phyloP scores from a whole-genome alignment of 2,888 invertebrate species.

The Dicranocentrus wangi region DNA sequence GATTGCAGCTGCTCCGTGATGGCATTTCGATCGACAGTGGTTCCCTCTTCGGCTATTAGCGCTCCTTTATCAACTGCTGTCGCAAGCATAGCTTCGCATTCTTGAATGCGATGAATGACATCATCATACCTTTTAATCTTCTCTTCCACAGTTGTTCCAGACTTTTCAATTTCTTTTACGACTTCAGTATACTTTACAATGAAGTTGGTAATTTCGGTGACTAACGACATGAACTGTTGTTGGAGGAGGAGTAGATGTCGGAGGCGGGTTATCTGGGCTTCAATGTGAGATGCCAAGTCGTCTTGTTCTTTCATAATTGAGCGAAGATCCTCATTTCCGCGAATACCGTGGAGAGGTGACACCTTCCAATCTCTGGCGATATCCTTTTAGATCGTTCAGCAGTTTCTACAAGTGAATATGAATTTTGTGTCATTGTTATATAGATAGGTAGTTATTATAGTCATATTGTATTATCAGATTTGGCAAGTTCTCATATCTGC shows the following conservation, averaged over 20 bases:
- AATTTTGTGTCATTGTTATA: not conserved
- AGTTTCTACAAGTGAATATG: slow-evolving; percentile 77
- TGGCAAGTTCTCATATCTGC: slow-evolving; percentile 70
- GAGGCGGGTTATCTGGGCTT: slow-evolving; percentile 88
- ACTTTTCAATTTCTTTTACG: slow-evolving; percentile 88
- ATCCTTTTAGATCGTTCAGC: slow-evolving; percentile 84
- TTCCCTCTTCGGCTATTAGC: slow-evolving; percentile 92
- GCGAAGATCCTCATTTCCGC: slow-evolving; percentile 85
- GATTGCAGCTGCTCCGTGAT: slow-evolving; percentile 91
- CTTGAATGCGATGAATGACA: slow-evolving; percentile 89
- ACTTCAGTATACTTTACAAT: slow-evolving; percentile 90
- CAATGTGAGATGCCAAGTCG: slow-evolving; percentile 87
- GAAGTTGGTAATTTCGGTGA: slow-evolving; percentile 90
- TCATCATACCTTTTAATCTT: slow-evolving; percentile 91
- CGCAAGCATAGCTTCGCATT: slow-evolving; percentile 89
- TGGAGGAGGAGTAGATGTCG: slow-evolving; percentile 86
- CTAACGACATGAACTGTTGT: slow-evolving; percentile 90
- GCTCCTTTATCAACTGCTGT: slow-evolving; percentile 93
- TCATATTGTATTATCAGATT: not conserved
- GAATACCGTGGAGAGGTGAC: slow-evolving; percentile 73
- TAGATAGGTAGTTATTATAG: not conserved
- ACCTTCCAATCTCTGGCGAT: slow-evolving; percentile 81
- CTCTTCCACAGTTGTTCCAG: slow-evolving; percentile 86
- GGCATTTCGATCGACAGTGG: slow-evolving; percentile 88
- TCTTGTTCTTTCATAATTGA: slow-evolving; percentile 87